Conservation (phyloP, 64 coral and sea anemone species). For the Astreopora myriophthalma region DNA sequence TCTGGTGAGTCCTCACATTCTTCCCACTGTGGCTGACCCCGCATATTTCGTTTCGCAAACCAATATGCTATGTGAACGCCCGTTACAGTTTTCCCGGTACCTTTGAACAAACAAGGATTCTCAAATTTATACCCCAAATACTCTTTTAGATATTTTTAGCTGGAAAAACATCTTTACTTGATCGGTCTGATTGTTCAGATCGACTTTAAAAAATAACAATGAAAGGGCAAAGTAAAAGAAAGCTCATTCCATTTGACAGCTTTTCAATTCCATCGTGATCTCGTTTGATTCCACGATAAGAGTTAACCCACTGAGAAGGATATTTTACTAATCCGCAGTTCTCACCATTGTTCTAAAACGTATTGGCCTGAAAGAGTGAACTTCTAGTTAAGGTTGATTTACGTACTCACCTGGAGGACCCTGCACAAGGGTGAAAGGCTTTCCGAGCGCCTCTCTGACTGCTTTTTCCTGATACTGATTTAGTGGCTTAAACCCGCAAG, state of each 20-base stretch:
- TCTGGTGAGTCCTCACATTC: not conserved
- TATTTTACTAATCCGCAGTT: too few relatives aligned
- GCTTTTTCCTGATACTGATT: slow-evolving; percentile 76
- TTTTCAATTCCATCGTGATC: too few relatives aligned
- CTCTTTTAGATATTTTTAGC: not conserved
- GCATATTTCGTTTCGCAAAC: slow-evolving; percentile 72
- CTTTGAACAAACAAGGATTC: not conserved
- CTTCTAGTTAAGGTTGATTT: not conserved
- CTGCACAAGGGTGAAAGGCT: slow-evolving; percentile 83
- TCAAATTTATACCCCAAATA: not conserved
- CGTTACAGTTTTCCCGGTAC: slow-evolving; percentile 94
- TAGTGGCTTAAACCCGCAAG: slow-evolving; percentile 32
- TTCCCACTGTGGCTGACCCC: not conserved
- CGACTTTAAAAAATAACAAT: not conserved
- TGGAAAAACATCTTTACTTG: not conserved
- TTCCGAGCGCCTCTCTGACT: slow-evolving; percentile 59
- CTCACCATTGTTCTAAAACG: too few relatives aligned
- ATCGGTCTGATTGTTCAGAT: not conserved
- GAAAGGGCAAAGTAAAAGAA: not conserved
- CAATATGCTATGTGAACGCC: slow-evolving; percentile 94
- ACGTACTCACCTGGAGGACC: slow-evolving; percentile 79
- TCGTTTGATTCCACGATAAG: too few relatives aligned
- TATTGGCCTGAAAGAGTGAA: too few relatives aligned
- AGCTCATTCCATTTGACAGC: too few relatives aligned
- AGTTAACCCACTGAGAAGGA: too few relatives aligned